Evolutionary conservation across 2,797 vertebrate species (phyloP).

Genomic region (Myiotriccus ornatus): DNA sequence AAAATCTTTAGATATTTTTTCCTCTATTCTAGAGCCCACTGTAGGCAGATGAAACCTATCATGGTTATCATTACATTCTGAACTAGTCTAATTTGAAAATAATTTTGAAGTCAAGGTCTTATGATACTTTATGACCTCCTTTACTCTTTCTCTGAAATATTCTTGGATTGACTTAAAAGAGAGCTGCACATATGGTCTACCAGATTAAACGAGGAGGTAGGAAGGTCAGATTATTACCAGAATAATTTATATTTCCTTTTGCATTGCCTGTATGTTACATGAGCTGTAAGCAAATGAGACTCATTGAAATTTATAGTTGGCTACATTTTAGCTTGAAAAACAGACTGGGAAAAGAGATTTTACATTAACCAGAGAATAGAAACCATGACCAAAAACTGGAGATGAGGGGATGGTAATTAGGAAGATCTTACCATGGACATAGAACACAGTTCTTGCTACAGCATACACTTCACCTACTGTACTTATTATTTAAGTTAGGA

Average conservation of each 20-base stretch:
- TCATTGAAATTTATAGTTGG: neutral
- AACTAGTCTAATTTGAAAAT: conserved; percentile 64
- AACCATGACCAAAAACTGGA: neutral
- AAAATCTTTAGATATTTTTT: neutral
- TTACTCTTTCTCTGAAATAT: conserved; percentile 63
- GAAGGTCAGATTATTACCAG: conserved; percentile 47
- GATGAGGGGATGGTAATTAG: neutral
- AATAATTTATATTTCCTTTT: conserved; percentile 69
- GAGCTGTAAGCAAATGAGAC: conserved; percentile 47
- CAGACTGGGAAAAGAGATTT: neutral
- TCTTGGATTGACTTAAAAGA: conserved; percentile 75
- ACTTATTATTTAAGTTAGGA: neutral
- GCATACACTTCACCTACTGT: neutral
- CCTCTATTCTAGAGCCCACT: neutral
- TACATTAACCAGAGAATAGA: neutral
- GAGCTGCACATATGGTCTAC: conserved; percentile 69
- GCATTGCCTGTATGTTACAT: conserved; percentile 24
- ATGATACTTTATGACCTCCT: conserved; percentile 60
- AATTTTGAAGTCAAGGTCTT: conserved; percentile 62
- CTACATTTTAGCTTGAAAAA: conserved; percentile 30
- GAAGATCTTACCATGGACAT: neutral
- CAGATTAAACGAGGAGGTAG: conserved; percentile 58
- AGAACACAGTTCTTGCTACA: neutral
- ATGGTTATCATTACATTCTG: conserved; percentile 30
- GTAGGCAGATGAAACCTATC: conserved; percentile 58